A percentile compares a stretch with the other conserved stretches of the same genome.
Conservation (phyloP, 92 coral and sea anemone genomes). For the Metridium senile region DNA sequence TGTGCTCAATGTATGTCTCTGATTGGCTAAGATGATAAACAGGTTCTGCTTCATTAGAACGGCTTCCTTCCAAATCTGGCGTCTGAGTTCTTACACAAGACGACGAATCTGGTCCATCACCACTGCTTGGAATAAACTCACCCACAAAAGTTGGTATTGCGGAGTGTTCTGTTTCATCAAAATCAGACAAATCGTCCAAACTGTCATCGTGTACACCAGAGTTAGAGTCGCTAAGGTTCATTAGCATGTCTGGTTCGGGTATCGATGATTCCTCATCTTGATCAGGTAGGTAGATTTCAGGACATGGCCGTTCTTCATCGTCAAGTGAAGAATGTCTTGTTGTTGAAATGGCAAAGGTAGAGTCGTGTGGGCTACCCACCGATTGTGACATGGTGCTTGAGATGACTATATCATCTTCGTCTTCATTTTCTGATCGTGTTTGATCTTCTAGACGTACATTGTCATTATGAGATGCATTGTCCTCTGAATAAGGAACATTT, state of each 20-base stretch:
- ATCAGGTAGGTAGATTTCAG: constrained; percentile 23
- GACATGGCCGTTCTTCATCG: background rate
- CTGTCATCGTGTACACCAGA: constrained; percentile 27
- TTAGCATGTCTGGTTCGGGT: constrained; percentile 25
- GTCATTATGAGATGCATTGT: background rate
- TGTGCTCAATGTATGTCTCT: background rate
- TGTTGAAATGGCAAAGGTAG: constrained; percentile 23
- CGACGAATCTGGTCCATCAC: constrained; percentile 42
- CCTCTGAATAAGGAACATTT: constrained; percentile 3
- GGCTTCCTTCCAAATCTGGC: constrained; percentile 23
- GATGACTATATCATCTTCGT: constrained; percentile 8
- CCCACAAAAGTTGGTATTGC: constrained; percentile 64
- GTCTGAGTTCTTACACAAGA: constrained; percentile 15
- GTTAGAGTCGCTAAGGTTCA: background rate
- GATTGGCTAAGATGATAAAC: constrained; percentile 8
- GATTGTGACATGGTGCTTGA: constrained; percentile 29
- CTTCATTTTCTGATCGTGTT: constrained; percentile 9
- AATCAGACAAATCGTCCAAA: constrained; percentile 39
- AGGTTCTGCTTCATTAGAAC: constrained; percentile 19
- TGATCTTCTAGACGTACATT: constrained; percentile 2
- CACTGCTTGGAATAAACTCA: constrained; percentile 59
- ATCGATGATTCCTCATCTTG: constrained; percentile 33
- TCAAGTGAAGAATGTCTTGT: constrained; percentile 28
- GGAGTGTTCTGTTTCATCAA: constrained; percentile 38
- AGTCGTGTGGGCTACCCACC: background rate